phyloP scores from a whole-genome alignment of 2,888 invertebrate species.

The Chrysina gloriosa region DNA sequence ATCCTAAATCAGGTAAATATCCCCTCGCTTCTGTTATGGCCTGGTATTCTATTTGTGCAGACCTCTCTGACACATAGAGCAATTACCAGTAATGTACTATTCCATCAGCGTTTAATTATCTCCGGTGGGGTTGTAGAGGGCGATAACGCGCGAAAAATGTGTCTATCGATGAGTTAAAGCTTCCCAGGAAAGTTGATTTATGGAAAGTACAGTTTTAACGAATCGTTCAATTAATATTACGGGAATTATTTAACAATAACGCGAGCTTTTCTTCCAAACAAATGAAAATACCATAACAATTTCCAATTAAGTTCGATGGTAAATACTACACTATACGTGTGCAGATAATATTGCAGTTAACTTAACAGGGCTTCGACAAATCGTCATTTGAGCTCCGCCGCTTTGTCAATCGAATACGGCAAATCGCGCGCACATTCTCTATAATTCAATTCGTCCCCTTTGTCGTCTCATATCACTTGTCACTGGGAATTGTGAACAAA shows the following conservation, averaged over 20 bases:
- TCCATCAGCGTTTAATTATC: conserved; percentile 51
- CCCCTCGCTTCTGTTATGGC: conserved; percentile 28
- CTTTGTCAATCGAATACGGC: conserved; percentile 52
- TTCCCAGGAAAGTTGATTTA: neutral
- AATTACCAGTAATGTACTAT: conserved; percentile 52
- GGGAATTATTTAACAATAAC: no score
- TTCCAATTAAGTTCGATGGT: no score
- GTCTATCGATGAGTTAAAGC: conserved; percentile 38
- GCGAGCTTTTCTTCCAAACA: neutral
- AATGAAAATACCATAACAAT: no score
- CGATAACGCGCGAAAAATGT: conserved; percentile 44
- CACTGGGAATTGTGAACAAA: conserved; percentile 56
- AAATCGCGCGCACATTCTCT: conserved; percentile 51
- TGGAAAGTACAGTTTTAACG: no score
- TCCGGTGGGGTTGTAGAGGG: conserved; percentile 42
- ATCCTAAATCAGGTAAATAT: neutral
- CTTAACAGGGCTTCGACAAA: conserved; percentile 46
- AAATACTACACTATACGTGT: no score
- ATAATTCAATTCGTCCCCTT: conserved; percentile 57
- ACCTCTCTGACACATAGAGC: conserved; percentile 47
- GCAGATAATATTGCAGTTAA: neutral
- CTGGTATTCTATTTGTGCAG: conserved; percentile 47
- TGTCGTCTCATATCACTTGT: conserved; percentile 58
- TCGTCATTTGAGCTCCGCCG: conserved; percentile 50
- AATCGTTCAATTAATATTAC: no score